phyloP scores from a whole-genome alignment of 2,113 vertebrate species.

The Thunnus maccoyii region DNA sequence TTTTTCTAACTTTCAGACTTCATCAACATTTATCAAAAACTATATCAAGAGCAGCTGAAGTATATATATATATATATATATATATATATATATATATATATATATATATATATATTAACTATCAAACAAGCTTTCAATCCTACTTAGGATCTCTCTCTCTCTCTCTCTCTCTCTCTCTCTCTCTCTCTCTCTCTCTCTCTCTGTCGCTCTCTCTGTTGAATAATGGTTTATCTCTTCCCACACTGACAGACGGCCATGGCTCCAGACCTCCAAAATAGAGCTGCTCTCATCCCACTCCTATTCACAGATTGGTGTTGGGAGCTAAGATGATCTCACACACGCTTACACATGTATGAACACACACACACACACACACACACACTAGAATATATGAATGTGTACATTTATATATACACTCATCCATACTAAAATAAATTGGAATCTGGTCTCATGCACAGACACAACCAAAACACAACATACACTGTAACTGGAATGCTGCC shows the following conservation, averaged over 20 bases:
- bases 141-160: not conserved
- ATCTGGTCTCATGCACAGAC: not conserved
- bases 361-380: slow-evolving; percentile 5
- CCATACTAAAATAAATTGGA: not conserved
- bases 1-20: not conserved
- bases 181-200: no score
- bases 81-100: not conserved
- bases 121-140: slow-evolving; percentile 14
- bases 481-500: not conserved
- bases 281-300: slow-evolving; percentile 57
- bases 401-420: slow-evolving; percentile 18
- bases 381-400: not conserved
- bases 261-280: slow-evolving; percentile 63
- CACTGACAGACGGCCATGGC: slow-evolving; percentile 50
- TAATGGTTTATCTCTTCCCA: slow-evolving; percentile 53
- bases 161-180: not conserved
- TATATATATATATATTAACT: not conserved
- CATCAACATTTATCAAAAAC: slow-evolving; percentile 7
- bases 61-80: no score
- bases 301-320: slow-evolving; percentile 49
- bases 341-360: not conserved
- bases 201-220: not conserved
- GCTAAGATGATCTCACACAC: slow-evolving; percentile 48
- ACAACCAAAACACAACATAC: not conserved
- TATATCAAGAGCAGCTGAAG: not conserved